Percentiles rank a stretch among this genome's conserved stretches.
phyloP scores from a whole-genome alignment of 1,140 invertebrate species.

The Geopemphigus sp. region DNA sequence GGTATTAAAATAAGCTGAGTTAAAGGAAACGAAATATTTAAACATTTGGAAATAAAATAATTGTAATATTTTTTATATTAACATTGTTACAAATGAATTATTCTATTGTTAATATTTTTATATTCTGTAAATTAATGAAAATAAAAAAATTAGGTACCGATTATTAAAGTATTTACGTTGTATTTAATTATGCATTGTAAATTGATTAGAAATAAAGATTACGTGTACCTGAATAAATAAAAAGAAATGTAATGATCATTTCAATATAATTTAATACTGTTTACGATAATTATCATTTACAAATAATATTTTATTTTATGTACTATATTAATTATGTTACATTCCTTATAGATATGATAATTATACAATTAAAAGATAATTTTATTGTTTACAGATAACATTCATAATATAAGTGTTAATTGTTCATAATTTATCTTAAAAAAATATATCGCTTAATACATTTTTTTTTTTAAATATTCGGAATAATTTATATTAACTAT shows the following conservation, averaged over 20 bases:
- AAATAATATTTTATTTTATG: not conserved
- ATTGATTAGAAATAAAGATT: not conserved
- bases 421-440: not conserved
- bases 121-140: too few species aligned
- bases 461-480: too few species aligned
- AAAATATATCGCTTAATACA: too few species aligned
- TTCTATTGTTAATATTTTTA: not conserved
- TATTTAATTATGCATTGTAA: not conserved
- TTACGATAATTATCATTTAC: not conserved
- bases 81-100: not conserved
- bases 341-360: not conserved
- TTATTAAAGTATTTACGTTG: not conserved
- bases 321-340: not conserved
- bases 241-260: not conserved
- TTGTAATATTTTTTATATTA: too few species aligned
- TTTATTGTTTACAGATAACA: not conserved
- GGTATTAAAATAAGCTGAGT: too few species aligned
- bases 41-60: too few species aligned
- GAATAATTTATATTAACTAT: not conserved
- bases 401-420: conserved; percentile 50
- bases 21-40: too few species aligned
- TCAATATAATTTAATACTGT: not conserved
- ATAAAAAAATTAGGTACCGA: not conserved
- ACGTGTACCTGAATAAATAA: not conserved
- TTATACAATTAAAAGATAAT: not conserved